Conservation (phyloP, 2,888 invertebrate species). For the Diploptera punctata region DNA sequence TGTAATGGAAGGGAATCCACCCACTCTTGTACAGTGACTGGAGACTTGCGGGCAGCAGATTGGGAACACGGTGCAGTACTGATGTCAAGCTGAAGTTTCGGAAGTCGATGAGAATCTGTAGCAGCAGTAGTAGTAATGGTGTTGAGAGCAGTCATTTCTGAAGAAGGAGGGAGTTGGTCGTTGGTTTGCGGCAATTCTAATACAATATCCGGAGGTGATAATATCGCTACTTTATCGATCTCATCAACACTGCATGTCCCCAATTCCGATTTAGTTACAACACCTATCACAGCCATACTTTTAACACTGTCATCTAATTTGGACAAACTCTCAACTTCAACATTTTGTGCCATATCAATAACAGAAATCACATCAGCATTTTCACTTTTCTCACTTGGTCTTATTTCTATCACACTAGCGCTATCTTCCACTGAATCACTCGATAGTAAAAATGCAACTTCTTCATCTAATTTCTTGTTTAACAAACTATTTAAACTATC, state of each 20-base stretch:
- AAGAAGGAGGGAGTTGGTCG: neutral
- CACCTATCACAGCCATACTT: neutral
- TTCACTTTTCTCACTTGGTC: neutral
- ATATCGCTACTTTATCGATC: neutral
- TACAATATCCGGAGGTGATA: neutral
- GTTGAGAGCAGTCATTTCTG: neutral
- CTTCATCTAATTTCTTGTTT: no score
- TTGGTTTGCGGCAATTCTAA: neutral
- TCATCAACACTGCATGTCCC: neutral
- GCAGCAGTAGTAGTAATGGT: neutral
- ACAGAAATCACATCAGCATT: no score
- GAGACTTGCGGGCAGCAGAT: constrained; percentile 61
- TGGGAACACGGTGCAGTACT: neutral
- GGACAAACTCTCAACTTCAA: neutral
- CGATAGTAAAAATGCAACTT: no score
- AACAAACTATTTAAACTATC: no score
- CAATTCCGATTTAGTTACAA: neutral
- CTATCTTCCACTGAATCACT: no score
- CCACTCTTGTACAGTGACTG: constrained; percentile 75
- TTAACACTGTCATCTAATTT: neutral
- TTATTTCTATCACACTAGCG: no score
- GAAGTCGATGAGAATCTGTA: neutral
- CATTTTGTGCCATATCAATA: no score
- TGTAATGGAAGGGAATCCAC: constrained; percentile 68
- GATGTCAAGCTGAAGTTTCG: constrained; percentile 17